Evolutionary conservation across 1,140 invertebrate genomes (phyloP).

Genomic region (Dendrolimus punctatus): DNA sequence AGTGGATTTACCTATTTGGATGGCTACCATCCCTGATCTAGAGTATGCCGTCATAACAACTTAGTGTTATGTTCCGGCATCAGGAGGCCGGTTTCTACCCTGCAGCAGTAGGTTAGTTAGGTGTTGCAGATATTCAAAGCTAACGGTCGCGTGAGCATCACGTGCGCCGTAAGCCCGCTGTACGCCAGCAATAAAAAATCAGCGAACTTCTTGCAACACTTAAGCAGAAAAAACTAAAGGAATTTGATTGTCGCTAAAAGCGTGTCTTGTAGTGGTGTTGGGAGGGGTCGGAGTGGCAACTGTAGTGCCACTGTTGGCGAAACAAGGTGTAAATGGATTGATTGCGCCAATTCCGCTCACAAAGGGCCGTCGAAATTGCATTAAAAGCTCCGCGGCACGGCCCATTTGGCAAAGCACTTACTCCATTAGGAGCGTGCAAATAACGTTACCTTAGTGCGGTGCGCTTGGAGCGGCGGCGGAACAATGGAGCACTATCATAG

Average conservation of each 20-base stretch:
- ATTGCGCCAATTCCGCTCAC: constrained; percentile 64
- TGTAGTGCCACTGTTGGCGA: constrained; percentile 56
- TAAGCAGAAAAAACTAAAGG: constrained; percentile 23
- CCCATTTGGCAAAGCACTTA: constrained; percentile 66
- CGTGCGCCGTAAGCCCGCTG: background rate
- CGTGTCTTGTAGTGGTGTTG: constrained; percentile 22
- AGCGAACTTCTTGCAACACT: background rate
- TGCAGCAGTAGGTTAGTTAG: too few relatives aligned
- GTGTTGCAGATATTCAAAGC: too few relatives aligned
- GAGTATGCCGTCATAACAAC: too few relatives aligned
- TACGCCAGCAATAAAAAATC: too few relatives aligned
- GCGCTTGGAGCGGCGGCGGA: background rate
- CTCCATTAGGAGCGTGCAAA: constrained; percentile 62
- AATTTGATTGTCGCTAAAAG: constrained; percentile 60
- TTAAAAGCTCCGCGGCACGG: constrained; percentile 66
- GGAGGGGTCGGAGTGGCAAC: constrained; percentile 15
- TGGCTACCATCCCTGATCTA: too few relatives aligned
- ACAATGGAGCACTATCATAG: background rate
- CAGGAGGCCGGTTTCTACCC: too few relatives aligned
- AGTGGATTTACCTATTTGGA: too few relatives aligned
- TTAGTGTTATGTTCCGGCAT: too few relatives aligned
- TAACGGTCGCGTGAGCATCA: background rate
- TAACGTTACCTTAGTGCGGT: constrained; percentile 57
- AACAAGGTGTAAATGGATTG: constrained; percentile 71
- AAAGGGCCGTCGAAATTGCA: constrained; percentile 62